Evolutionary conservation across 2,888 invertebrate species (phyloP).

Genomic region (Podotricha telesiphe): DNA sequence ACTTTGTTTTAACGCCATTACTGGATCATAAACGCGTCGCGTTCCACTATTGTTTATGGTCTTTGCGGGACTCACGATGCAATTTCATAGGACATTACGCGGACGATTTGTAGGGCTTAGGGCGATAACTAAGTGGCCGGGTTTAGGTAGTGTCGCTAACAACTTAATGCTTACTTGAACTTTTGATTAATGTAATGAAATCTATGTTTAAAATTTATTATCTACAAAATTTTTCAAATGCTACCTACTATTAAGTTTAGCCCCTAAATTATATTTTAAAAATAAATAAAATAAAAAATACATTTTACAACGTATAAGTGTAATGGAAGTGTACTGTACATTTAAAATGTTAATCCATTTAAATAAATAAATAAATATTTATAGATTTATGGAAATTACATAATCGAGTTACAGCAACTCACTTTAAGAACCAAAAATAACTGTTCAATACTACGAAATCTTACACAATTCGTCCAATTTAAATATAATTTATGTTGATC

Average conservation of each 20-base stretch:
- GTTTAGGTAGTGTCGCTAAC: constrained; percentile 58
- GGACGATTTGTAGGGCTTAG: constrained; percentile 67
- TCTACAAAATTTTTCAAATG: no score
- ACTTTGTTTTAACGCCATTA: constrained; percentile 67
- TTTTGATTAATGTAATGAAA: neutral
- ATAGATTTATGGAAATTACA: no score
- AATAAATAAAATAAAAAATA: no score
- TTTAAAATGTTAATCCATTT: no score
- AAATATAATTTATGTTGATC: constrained; percentile 11
- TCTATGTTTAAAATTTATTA: neutral
- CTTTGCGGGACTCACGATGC: constrained; percentile 76
- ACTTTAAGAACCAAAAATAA: no score
- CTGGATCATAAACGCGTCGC: constrained; percentile 73
- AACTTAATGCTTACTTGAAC: constrained; percentile 43
- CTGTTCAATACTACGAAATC: neutral
- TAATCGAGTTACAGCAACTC: no score
- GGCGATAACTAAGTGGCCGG: constrained; percentile 64
- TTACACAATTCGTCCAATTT: neutral
- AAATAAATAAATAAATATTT: no score
- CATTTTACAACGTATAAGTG: neutral
- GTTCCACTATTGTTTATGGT: constrained; percentile 69
- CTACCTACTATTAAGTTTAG: no score
- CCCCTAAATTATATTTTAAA: no score
- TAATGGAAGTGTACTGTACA: neutral
- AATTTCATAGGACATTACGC: constrained; percentile 75